Evolutionary conservation across 2,113 vertebrate species (phyloP), one percentile per base, ranked within the genome.

Genomic region (Epinephelus fuscoguttatus): DNA sequence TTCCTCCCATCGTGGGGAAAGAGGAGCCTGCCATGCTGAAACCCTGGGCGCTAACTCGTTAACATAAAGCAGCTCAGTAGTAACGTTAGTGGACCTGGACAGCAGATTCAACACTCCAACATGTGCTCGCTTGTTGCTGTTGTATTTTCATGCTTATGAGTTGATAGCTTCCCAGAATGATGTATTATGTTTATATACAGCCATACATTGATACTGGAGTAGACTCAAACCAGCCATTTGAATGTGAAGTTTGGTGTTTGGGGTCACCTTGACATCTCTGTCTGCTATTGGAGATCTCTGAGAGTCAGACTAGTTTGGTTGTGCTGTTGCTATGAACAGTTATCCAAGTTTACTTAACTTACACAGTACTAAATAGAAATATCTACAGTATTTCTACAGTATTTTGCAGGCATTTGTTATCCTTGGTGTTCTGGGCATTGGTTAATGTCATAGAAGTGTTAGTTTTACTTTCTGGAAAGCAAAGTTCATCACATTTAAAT

Each of bases 41-140:
- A 40, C 33, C n/a, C 67, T 10, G 60, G 63, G 10, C 59, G 55
- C 73, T 76, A 21, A 55, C 50, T 56, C 25, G 18, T 6, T 12
- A 78, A 86, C 85, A 37, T 84, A 88, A 89, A 85, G 85, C 82
- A 85, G 85, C 82, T 47, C 70, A 0, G 47, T 1, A 42, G 1
- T 37, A 37, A 37, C 33, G 6, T 7, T 37, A 59, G 66, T 70
- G 56, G 52, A 50, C 40, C 30, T 1, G 0, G 8, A 21, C 23
- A 56, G 21, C 37, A 6, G 5, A 1, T 5, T 33, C 4, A 0
- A 21, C 74, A 25, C 4, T 8, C 12, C 2, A 33, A 33, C 37
- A 14, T 25, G 5, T 15, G 6, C 18, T 13, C n/a, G 12, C 21
- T 23, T 14, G 23, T 37, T 57, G 50, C 47, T 25, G 27, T 27